Conservation (phyloP, 92 coral and sea anemone species). For the Porites rus region DNA sequence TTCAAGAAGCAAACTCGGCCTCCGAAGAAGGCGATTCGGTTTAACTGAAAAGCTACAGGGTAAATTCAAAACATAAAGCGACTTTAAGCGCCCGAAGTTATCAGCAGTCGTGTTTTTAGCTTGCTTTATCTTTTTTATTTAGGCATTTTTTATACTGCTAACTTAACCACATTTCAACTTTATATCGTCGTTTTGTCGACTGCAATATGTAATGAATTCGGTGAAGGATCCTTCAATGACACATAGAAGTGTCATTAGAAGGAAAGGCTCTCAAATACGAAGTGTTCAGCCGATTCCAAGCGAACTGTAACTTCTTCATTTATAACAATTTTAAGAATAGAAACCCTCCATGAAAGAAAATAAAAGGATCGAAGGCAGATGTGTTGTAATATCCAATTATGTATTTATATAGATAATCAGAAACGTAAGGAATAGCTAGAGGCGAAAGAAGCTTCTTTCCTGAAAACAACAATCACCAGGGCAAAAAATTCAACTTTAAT, state of each 20-base stretch:
- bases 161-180: background rate
- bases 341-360: slow-evolving; percentile 9
- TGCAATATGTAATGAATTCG: background rate
- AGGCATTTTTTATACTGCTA: background rate
- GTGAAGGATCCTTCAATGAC: background rate
- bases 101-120: background rate
- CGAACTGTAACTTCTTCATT: background rate
- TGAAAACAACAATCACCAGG: background rate
- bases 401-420: background rate
- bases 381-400: background rate
- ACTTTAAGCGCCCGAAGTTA: too few relatives aligned
- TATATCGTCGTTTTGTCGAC: background rate
- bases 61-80: background rate
- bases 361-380: slow-evolving; percentile 12
- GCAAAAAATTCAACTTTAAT: background rate
- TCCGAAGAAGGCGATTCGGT: slow-evolving; percentile 33
- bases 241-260: slow-evolving; percentile 18
- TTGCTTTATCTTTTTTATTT: background rate
- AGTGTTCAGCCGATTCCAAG: background rate
- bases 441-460: slow-evolving; percentile 7
- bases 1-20: slow-evolving; percentile 76
- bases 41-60: background rate
- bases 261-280: background rate
- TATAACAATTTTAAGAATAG: background rate
- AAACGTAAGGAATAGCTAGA: slow-evolving; percentile 9